These are phyloP conservation scores for Drosophila bipectinata DNA, from an alignment of 1,140 invertebrate species.

Conservation along the genomic window DNA sequence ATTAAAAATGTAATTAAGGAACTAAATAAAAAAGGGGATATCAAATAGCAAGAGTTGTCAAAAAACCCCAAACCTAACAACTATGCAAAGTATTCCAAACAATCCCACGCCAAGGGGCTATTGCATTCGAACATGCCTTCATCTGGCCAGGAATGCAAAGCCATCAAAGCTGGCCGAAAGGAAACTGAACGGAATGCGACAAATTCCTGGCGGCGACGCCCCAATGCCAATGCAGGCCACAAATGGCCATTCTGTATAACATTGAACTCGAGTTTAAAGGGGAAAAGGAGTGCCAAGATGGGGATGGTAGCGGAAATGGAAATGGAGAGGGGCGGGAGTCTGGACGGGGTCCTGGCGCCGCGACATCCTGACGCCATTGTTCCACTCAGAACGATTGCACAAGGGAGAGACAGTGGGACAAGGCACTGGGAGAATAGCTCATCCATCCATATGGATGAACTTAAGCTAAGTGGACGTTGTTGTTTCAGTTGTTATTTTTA, in stretches of 20 bases:
- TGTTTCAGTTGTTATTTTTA: neutral
- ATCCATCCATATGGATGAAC: conserved; percentile 66
- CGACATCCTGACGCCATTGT: conserved; percentile 75
- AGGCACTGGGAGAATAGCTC: neutral
- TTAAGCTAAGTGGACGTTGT: conserved; percentile 35
- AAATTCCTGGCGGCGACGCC: conserved; percentile 27
- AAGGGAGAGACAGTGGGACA: neutral
- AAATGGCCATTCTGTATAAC: conserved; percentile 49
- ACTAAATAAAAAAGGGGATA: neutral
- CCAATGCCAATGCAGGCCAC: conserved; percentile 52
- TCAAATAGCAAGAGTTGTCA: neutral
- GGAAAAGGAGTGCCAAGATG: conserved; percentile 7
- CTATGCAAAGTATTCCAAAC: conserved; percentile 6
- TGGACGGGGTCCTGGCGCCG: conserved; percentile 58
- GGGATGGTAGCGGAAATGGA: neutral
- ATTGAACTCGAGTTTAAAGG: conserved; percentile 50
- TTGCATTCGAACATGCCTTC: conserved; percentile 42
- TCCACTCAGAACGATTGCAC: conserved; percentile 48
- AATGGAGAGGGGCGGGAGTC: conserved; percentile 3
- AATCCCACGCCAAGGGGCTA: conserved; percentile 12
- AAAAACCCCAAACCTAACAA: neutral
- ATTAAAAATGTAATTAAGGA: too few species aligned
- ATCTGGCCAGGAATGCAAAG: conserved; percentile 28
- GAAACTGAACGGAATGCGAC: conserved; percentile 26
- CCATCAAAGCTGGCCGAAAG: conserved; percentile 30